Evolutionary conservation across 2,797 vertebrate species (phyloP), one percentile per base, ranked within the genome.

Genomic region (Gastrophryne carolinensis): DNA sequence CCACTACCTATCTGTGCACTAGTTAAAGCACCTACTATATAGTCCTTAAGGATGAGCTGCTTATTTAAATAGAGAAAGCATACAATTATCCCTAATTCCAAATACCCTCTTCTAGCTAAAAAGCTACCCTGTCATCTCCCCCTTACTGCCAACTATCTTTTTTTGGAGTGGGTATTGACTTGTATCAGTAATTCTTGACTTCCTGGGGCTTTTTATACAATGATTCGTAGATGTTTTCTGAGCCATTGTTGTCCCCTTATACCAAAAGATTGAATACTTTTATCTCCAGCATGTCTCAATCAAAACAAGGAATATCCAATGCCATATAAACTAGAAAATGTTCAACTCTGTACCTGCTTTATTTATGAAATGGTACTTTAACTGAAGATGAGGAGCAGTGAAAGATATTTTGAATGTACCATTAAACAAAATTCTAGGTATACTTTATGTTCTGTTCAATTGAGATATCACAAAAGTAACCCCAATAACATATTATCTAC

Each of bases 391-490:
- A 12, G 35, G 23, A 13, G 80, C 79, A 81, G 78, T 70, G 75
- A 73, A 53, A 35, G 79, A 85, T 80, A 72, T 60, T 72, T 53
- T 80, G 63, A 81, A 82, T 76, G 82, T 84, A 63, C 79, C 84
- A 86, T 88, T 87, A 82, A 85, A 77, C 86, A 87, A 83, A 85
- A 87, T 86, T 84, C 85, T 89, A 82, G 86, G 85, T 86, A 86
- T 74, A 44, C 80, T 88, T 85, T 86, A 86, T 86, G 86, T 85
- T 76, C 67, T 85, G 75, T 78, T 85, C 81, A 82, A 83, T 81
- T 83, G 85, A 84, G 69, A 81, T 39, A 73, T 83, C 78, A 64
- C 69, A 78, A 47, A 82, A 79, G 32, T 64, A 72, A 49, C 41
- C 54, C 82, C 69, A 53, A 67, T 82, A 80, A 78, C 78, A 65